Conservation (phyloP, 1,140 invertebrate genomes). For the Thaumatotibia leucotreta region DNA sequence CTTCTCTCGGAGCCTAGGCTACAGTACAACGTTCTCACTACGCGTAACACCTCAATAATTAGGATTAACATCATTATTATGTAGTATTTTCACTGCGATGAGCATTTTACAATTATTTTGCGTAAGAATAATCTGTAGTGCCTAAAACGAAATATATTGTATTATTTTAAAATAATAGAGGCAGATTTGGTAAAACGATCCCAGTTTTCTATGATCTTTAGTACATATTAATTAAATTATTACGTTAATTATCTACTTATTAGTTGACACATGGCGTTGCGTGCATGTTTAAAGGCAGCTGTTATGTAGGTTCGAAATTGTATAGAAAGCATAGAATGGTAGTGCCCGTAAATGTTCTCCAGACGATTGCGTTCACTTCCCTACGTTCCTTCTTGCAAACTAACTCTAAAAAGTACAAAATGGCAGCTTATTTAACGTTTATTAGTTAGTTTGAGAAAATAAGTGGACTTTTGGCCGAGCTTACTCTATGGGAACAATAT, state of each 20-base stretch:
- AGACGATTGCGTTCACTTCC: conserved; percentile 24
- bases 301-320: conserved; percentile 46
- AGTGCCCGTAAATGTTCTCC: conserved; percentile 37
- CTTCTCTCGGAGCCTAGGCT: conserved; percentile 20
- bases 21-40: conserved; percentile 5
- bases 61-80: neutral
- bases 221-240: neutral
- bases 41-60: conserved; percentile 1
- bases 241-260: neutral
- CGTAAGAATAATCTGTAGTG: neutral
- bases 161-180: conserved; percentile 36
- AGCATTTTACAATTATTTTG: conserved; percentile 9
- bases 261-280: conserved; percentile 29
- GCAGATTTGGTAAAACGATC: conserved; percentile 35
- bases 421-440: conserved; percentile 53
- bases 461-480: conserved; percentile 53
- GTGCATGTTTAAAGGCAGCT: conserved; percentile 57
- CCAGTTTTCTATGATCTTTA: conserved; percentile 15
- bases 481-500: conserved; percentile 72
- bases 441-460: conserved; percentile 27
- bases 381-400: conserved; percentile 24
- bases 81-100: neutral
- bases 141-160: conserved; percentile 28
- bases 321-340: conserved; percentile 36
- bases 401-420: conserved; percentile 38